Base-by-base conservation (phyloP, 2,797 vertebrate genomes). In the Halcyon smyrnensis region DNA sequence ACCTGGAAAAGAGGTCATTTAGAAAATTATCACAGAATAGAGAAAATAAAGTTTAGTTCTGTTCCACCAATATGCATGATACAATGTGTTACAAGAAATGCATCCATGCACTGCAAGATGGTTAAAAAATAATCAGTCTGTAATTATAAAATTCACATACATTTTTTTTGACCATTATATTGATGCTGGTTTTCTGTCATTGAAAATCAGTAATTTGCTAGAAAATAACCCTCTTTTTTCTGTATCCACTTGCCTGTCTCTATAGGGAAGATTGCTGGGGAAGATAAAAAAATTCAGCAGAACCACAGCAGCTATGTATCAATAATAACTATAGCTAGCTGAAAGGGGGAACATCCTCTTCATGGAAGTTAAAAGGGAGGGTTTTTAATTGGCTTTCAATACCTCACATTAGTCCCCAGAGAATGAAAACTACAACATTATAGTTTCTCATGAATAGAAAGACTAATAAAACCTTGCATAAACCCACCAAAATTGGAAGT, bases 21-120 rank as follows among this genome's bases (percentile, higher is more conserved):
- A 81, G 65, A 81, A 94, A 86, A 51, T 73, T 54, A 30, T 82
- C 54, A 69, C 50, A 87, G 70, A 83, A 64, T 56, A 45, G 11
- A 39, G 39, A 83, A 62, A 24, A 8, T 77, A 39, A 89, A 62
- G 11, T 80, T 73, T 50, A 56, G 3, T 32, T 89, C 51, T 73
- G 11, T 46, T 89, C 15, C 23, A 34, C 30, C 30, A 20, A 20
- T 56, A 56, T 1, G 1, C 62, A 79, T 17, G 18, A 70, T 41
- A 21, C 30, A 79, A 43, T 43, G 41, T 43, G 28, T 90, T 30
- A 48, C 19, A 86, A 71, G 19, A 84, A 68, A 84, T n/a, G 1
- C 12, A 65, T 24, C 24, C 60, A 11, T 73, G 25, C 12, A 65
- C 78, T 75, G 7, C 78, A 43, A 43, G 41, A 43, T 17, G 41